Conservation (phyloP, 2,797 vertebrate genomes). For the Anabas testudineus region DNA sequence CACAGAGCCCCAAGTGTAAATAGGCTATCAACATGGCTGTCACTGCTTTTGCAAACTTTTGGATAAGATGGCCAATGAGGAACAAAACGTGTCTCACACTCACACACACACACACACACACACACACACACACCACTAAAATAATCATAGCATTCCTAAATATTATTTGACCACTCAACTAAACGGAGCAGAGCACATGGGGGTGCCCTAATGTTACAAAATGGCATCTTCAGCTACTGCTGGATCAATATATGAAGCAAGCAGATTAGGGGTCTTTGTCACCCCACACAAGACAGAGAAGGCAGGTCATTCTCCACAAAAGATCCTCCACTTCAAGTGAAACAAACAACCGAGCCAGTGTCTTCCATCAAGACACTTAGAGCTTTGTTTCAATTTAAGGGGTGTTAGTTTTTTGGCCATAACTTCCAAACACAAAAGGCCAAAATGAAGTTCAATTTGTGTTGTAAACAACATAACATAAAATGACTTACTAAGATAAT, state of each 20-base stretch:
- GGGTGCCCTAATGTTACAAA: constrained; percentile 74
- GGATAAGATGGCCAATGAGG: constrained; percentile 32
- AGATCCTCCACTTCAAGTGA: constrained; percentile 37
- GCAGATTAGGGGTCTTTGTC: constrained; percentile 80
- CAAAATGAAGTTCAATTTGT: background rate
- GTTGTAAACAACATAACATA: background rate
- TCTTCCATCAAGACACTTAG: background rate
- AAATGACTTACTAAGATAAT: background rate
- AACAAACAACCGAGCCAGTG: constrained; percentile 23
- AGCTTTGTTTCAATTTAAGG: background rate
- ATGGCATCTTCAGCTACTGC: constrained; percentile 78
- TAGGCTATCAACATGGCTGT: constrained; percentile 37
- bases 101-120: too few relatives aligned
- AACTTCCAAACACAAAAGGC: constrained; percentile 2
- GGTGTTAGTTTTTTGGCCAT: background rate
- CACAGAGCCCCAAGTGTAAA: constrained; percentile 49
- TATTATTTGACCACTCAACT: constrained; percentile 33
- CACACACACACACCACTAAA: constrained; percentile 15
- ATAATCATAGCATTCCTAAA: constrained; percentile 33
- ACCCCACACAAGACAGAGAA: constrained; percentile 69
- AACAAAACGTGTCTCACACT: constrained; percentile 24
- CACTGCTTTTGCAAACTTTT: constrained; percentile 57
- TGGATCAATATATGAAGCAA: constrained; percentile 80
- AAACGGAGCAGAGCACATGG: constrained; percentile 52
- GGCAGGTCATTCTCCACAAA: constrained; percentile 67